Evolutionary conservation across 2,888 invertebrate species (phyloP).

Genomic region (Arenicola marina): DNA sequence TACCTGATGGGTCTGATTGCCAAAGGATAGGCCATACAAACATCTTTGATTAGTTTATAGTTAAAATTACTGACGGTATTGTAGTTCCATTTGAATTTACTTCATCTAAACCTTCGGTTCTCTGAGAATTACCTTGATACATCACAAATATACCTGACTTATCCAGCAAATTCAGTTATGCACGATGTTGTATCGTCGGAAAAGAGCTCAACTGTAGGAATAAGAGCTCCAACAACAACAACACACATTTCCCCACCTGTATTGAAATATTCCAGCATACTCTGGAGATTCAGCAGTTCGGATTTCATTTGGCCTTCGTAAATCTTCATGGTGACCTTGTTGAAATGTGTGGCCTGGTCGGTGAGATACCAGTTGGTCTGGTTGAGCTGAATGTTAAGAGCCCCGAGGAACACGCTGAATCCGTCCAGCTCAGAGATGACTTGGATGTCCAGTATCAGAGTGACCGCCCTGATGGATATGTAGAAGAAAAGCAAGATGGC

Average conservation of each 20-base stretch:
- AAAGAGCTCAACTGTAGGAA: no score
- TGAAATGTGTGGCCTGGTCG: conserved; percentile 44
- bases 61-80: no score
- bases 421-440: conserved; percentile 16
- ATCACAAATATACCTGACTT: no score
- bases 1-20: no score
- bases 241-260: conserved; percentile 19
- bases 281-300: conserved; percentile 28
- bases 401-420: conserved; percentile 25
- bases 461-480: conserved; percentile 10
- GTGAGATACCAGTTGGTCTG: conserved; percentile 38
- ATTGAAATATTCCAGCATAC: conserved; percentile 30
- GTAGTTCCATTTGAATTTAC: no score
- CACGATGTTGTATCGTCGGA: no score
- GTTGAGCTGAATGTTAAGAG: conserved; percentile 34
- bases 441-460: conserved; percentile 13
- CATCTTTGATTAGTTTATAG: no score
- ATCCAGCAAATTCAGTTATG: no score
- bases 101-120: no score
- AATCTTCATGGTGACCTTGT: conserved; percentile 30
- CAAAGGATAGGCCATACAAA: no score
- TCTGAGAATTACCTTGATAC: no score
- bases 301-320: conserved; percentile 31
- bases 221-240: no score
- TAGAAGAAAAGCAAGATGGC: conserved; percentile 25